phyloP scores from a whole-genome alignment of 2,113 vertebrate genomes.

The Donacobius atricapilla region DNA sequence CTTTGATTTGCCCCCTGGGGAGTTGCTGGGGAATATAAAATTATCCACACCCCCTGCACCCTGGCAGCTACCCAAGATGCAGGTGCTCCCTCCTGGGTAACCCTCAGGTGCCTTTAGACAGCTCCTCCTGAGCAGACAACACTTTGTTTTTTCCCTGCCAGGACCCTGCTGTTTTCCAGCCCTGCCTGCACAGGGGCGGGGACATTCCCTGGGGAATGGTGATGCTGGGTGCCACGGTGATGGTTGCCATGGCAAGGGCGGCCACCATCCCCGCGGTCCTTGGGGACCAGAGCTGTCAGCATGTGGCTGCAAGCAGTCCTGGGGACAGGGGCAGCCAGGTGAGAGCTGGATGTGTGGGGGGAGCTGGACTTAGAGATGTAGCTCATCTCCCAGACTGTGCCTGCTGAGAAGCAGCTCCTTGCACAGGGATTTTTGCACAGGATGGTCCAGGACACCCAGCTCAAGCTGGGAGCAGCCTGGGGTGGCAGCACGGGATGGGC shows the following conservation, averaged over 20 bases:
- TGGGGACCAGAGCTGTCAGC: background rate
- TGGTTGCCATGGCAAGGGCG: slow-evolving; percentile 28
- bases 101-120: background rate
- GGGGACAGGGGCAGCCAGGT: slow-evolving; percentile 63
- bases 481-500: rapidly evolving
- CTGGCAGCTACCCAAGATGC: background rate
- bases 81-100: background rate
- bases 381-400: background rate
- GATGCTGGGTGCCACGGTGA: background rate
- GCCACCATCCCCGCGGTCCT: background rate
- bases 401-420: background rate
- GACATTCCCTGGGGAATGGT: background rate
- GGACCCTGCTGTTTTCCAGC: background rate
- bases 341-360: background rate
- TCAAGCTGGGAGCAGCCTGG: background rate
- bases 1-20: background rate
- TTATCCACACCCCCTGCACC: background rate
- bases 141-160: background rate
- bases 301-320: slow-evolving; percentile 36
- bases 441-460: background rate
- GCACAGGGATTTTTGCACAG: background rate
- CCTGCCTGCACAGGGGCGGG: background rate
- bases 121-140: background rate
- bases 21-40: background rate
- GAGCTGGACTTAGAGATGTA: background rate